Evolutionary conservation across 2,888 invertebrate genomes (phyloP), one percentile per base, ranked within the genome.

Genomic region (Terebella lapidaria): DNA sequence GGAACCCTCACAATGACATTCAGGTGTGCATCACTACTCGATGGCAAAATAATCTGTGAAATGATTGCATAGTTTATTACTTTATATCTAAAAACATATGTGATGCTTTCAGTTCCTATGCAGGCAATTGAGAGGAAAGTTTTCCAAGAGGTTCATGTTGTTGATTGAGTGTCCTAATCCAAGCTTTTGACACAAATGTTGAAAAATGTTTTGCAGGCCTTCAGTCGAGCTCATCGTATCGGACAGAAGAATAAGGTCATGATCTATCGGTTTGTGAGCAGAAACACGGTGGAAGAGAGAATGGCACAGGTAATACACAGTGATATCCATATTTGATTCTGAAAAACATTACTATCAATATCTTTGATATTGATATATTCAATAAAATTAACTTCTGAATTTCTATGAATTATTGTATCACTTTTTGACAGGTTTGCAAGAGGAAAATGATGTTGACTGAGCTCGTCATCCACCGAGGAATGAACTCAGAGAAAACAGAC

Each of bases 1-100:
- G 96, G 96, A 97, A 97, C 87, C 97, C 96, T 0, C 96, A 97
- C 82, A 97, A 96, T 75, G 96, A 97, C 74, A 95, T 96, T 67
- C 95, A 94, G 81, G 76, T 75, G 56, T 25, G 47, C 25, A n/a
- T n/a, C 18, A 15, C n/a, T n/a, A n/a, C n/a, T n/a, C n/a, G n/a
- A n/a, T n/a, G n/a, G n/a, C n/a, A n/a, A n/a, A n/a, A n/a, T n/a
- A n/a, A n/a, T n/a, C n/a, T n/a, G n/a, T n/a, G n/a, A n/a, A n/a
- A n/a, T n/a, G n/a, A n/a, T n/a, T n/a, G n/a, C n/a, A n/a, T n/a
- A n/a, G n/a, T n/a, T n/a, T n/a, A n/a, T n/a, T n/a, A n/a, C n/a
- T n/a, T n/a, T n/a, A n/a, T n/a, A n/a, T n/a, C n/a, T n/a, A n/a
- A n/a, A n/a, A n/a, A n/a, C n/a, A n/a, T n/a, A n/a, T n/a, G n/a